phyloP scores from a whole-genome alignment of 2,797 vertebrate species.

The Schizopygopsis malacanthus region DNA sequence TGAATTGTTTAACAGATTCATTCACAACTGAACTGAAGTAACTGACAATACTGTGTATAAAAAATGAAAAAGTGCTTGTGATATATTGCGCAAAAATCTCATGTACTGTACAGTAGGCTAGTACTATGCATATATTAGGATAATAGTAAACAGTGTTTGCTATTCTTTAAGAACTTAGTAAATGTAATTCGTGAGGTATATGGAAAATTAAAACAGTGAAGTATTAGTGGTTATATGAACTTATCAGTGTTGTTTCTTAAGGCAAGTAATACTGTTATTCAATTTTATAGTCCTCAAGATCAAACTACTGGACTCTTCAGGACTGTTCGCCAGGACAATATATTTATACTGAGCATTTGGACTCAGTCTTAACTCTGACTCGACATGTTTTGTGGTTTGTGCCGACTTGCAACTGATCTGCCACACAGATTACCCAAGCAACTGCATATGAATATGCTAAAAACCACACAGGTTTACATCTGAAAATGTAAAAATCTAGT shows the following conservation, averaged over 20 bases:
- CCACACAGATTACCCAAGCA: not conserved
- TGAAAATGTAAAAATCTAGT: not conserved
- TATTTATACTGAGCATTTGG: not conserved
- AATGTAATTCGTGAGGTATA: not conserved
- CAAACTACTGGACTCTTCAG: not conserved
- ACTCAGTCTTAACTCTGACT: not conserved
- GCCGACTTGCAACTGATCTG: not conserved
- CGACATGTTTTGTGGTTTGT: not conserved
- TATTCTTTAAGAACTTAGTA: not conserved
- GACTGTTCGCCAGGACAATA: not conserved
- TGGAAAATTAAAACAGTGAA: not conserved
- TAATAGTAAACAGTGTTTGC: not conserved
- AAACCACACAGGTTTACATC: not conserved
- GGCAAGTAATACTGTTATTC: not conserved
- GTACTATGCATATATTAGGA: not conserved
- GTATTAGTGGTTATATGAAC: not conserved
- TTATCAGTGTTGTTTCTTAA: no score
- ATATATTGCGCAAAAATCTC: not conserved
- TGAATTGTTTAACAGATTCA: not conserved
- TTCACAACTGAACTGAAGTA: not conserved
- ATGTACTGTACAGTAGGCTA: not conserved
- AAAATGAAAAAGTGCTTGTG: not conserved
- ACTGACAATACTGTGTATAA: not conserved
- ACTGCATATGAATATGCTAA: not conserved
- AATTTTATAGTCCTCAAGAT: not conserved